Percentiles rank a stretch among this genome's conserved stretches.
phyloP scores from a whole-genome alignment of 2,797 vertebrate genomes.

The Rhinophrynus dorsalis region DNA sequence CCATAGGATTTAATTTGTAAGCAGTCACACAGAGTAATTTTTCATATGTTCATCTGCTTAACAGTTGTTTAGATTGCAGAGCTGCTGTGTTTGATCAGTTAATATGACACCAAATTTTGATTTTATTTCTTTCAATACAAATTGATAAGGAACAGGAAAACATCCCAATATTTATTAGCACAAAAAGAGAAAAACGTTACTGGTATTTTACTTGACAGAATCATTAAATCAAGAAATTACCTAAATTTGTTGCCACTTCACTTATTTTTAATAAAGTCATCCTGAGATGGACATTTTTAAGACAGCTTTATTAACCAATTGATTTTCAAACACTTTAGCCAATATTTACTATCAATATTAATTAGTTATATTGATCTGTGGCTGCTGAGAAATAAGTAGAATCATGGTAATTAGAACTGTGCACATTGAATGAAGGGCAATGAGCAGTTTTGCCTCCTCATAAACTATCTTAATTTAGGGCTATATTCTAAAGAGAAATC shows the following conservation, averaged over 20 bases:
- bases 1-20: too few species aligned
- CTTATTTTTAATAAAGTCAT: constrained; percentile 31
- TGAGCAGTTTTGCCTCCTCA: neutral
- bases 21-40: too few species aligned
- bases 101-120: neutral
- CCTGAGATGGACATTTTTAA: constrained; percentile 5
- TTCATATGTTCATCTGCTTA: too few species aligned
- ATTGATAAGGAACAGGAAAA: neutral
- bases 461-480: constrained; percentile 4
- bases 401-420: constrained; percentile 28
- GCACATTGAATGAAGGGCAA: constrained; percentile 1
- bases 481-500: neutral
- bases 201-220: constrained; percentile 8
- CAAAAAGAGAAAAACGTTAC: neutral
- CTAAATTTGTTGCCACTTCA: neutral
- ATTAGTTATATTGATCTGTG: constrained; percentile 34
- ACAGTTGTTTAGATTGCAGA: too few species aligned
- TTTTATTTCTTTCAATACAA: neutral
- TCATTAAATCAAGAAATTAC: constrained; percentile 12
- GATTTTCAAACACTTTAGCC: constrained; percentile 36
- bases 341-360: constrained; percentile 37
- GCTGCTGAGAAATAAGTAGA: constrained; percentile 6
- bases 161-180: neutral
- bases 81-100: too few species aligned
- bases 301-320: constrained; percentile 28